Conservation (phyloP, 2,888 invertebrate species). For the Hybos culiciformis region DNA sequence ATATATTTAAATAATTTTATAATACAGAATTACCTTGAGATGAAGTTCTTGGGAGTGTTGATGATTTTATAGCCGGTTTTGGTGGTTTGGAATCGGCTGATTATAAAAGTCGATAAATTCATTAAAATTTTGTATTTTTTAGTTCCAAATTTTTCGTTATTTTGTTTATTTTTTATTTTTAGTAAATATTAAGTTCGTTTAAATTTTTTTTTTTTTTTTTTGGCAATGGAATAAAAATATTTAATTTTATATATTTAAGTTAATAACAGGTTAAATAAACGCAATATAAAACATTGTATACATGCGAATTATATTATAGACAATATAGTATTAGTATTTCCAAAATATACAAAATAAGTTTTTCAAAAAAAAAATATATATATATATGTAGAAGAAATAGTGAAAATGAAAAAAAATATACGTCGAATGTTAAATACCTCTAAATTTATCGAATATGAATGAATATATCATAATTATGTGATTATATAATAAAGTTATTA, state of each 20-base stretch:
- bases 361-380: too few species aligned
- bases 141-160: neutral
- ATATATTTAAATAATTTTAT: too few species aligned
- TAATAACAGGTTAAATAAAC: constrained; percentile 7
- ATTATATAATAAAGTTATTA: too few species aligned
- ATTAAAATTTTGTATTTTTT: constrained; percentile 4
- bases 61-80: constrained; percentile 94
- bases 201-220: neutral
- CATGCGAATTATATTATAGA: too few species aligned
- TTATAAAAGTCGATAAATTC: too few species aligned
- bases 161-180: neutral
- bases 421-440: too few species aligned
- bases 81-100: constrained; percentile 87
- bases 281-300: neutral
- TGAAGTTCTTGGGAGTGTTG: constrained; percentile 84
- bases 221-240: neutral
- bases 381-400: too few species aligned
- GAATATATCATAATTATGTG: too few species aligned
- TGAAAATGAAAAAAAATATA: too few species aligned
- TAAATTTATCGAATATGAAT: too few species aligned
- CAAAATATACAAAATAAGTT: too few species aligned
- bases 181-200: neutral
- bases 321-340: too few species aligned
- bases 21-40: constrained; percentile 77
- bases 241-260: neutral